phyloP scores from a whole-genome alignment of 2,113 vertebrate genomes.

The Mustela lutreola region DNA sequence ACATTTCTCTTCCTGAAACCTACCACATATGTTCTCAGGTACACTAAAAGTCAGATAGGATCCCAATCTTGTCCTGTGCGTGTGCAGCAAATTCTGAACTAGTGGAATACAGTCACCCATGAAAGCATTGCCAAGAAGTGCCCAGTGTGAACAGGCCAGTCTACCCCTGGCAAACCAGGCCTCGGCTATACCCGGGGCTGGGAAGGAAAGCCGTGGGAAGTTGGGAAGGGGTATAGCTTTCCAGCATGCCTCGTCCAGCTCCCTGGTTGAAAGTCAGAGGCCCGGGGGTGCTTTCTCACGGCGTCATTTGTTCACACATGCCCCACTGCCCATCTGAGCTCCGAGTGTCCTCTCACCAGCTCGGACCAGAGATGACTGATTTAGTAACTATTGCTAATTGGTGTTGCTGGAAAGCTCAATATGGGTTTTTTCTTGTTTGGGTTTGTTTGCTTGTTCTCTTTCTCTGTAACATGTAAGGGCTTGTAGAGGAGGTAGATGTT shows the following conservation, averaged over 20 bases:
- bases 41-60: background rate
- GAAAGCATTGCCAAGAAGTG: background rate
- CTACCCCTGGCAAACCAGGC: background rate
- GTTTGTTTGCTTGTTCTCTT: too few species aligned
- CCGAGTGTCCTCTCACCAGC: conserved; percentile 67
- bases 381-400: conserved; percentile 83
- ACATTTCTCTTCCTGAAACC: background rate
- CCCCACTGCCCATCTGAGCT: conserved; percentile 59
- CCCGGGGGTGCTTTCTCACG: background rate
- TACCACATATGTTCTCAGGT: background rate
- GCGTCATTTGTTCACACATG: background rate
- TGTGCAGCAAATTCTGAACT: background rate
- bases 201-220: conserved; percentile 38
- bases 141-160: background rate
- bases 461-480: conserved; percentile 68
- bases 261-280: conserved; percentile 60
- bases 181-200: background rate
- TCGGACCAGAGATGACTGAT: conserved; percentile 69
- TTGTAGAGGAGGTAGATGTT: conserved; percentile 61
- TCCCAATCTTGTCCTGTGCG: background rate
- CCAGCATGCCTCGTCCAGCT: conserved; percentile 7
- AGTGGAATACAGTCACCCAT: rapidly evolving
- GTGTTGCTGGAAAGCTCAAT: conserved; percentile 74
- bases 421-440: conserved; percentile 13
- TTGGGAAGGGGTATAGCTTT: background rate